phyloP scores from a whole-genome alignment of 2,888 invertebrate species.

The Neuroscelio doddi region DNA sequence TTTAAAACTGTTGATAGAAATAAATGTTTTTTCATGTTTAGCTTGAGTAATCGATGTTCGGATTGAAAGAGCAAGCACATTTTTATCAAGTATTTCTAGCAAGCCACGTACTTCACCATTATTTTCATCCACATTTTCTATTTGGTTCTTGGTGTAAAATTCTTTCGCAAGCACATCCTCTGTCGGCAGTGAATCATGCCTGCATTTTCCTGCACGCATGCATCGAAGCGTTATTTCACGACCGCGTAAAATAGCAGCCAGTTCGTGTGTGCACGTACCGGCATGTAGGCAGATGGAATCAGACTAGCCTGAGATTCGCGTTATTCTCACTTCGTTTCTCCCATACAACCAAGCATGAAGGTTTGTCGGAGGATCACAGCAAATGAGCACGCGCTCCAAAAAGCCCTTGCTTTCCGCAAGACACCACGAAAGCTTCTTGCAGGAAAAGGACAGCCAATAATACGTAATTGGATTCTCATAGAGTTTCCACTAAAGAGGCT shows the following conservation, averaged over 20 bases:
- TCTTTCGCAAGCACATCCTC: background rate
- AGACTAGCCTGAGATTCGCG: constrained; percentile 65
- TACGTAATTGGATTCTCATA: constrained; percentile 62
- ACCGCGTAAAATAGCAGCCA: constrained; percentile 4
- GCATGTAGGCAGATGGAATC: constrained; percentile 62
- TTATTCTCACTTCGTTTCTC: constrained; percentile 63
- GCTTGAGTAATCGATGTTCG: no score
- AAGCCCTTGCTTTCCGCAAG: constrained; percentile 10
- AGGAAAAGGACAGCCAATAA: constrained; percentile 58
- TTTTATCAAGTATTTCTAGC: no score
- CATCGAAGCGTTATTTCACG: constrained; percentile 10
- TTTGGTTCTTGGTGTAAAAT: background rate
- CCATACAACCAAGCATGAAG: constrained; percentile 50
- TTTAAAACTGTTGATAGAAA: no score
- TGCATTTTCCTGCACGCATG: constrained; percentile 5
- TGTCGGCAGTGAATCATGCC: constrained; percentile 6
- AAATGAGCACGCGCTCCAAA: constrained; percentile 19
- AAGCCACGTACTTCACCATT: no score
- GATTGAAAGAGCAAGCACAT: no score
- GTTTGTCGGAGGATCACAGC: constrained; percentile 17
- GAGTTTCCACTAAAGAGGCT: background rate
- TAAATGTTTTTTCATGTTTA: no score
- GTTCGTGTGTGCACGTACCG: constrained; percentile 1
- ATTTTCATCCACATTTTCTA: no score
- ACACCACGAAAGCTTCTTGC: constrained; percentile 9